A percentile compares a stretch with the other conserved stretches of the same genome.
Conservation (phyloP, 2,113 vertebrate genomes). For the Perognathus longimembris region DNA sequence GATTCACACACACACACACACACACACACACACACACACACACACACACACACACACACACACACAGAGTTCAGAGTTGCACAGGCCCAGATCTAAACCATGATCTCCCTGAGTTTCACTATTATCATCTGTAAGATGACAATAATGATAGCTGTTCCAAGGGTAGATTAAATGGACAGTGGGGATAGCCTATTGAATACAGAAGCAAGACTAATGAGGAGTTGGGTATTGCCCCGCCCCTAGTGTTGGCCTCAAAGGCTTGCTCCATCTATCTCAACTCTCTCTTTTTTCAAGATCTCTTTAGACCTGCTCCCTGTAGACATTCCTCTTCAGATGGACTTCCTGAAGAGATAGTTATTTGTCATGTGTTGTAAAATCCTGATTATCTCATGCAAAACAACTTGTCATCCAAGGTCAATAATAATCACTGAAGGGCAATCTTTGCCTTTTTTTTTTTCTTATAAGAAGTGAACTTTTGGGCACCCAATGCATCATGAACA, state of each 20-base stretch:
- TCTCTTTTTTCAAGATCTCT: neutral
- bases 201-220: neutral
- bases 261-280: neutral
- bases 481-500: neutral
- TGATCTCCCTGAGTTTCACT: neutral
- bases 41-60: too few species aligned
- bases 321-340: neutral
- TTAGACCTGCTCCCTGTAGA: slow-evolving; percentile 5
- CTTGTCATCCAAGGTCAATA: neutral
- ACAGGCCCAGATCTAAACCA: neutral
- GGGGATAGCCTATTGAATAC: neutral
- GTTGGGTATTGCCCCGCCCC: too few species aligned
- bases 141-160: neutral
- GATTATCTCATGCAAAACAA: neutral
- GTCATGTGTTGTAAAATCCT: neutral
- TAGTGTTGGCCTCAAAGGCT: neutral
- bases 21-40: too few species aligned
- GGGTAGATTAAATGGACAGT: neutral
- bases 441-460: neutral
- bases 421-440: neutral
- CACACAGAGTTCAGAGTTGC: neutral
- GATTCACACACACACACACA: too few species aligned
- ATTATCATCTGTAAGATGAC: neutral
- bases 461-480: too few species aligned
- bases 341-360: neutral